Evolutionary conservation across 2,888 invertebrate genomes (phyloP), one percentile per base, ranked within the genome.

Genomic region (Dastarcus helophoroides): DNA sequence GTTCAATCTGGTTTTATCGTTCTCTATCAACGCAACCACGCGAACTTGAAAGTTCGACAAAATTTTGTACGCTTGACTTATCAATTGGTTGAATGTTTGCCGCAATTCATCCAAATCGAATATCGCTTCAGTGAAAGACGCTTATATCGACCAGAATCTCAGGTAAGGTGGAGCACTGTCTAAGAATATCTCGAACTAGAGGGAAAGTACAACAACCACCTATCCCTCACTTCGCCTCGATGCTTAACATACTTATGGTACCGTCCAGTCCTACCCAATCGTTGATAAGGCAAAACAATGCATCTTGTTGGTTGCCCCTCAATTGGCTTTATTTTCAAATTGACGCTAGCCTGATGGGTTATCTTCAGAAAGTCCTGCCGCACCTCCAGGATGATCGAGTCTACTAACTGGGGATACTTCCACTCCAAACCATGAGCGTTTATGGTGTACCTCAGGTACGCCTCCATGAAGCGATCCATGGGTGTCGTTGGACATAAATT

Each of bases 281-380:
- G 69, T 50, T 73, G 75, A 47, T 76, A 75, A 35, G 68, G 58
- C 13, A 62, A 57, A 48, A 73, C 66, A 35, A 49, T 51, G 37
- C 64, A 62, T 35, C 65, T 61, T 10, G 58, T 62, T 3, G 68
- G 59, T 4, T 68, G 66, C 21, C 72, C 69, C 0, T 73, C 73
- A 19, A 65, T 54, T 29, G 75, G 71, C 17, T 68, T 65, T 9
- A 79, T 64, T 31, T 77, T 70, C 16, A 69, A 69, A 46, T 71
- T 72, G 26, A 81, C 70, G 7, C 78, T 78, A 17, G 73, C 67
- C 1, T 67, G 60, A 41, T 77, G 76, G 32, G 77, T 68, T 27
- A 74, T 63, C 11, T 59, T 58, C 42, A 73, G 63, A 63, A 72
- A 79, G 41, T 74, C 73, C 0, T 48, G 48, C 42, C 73, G 65